Evolutionary conservation across 1,140 invertebrate species (phyloP), one percentile per base, ranked within the genome.

Genomic region (Danaus plexippus): DNA sequence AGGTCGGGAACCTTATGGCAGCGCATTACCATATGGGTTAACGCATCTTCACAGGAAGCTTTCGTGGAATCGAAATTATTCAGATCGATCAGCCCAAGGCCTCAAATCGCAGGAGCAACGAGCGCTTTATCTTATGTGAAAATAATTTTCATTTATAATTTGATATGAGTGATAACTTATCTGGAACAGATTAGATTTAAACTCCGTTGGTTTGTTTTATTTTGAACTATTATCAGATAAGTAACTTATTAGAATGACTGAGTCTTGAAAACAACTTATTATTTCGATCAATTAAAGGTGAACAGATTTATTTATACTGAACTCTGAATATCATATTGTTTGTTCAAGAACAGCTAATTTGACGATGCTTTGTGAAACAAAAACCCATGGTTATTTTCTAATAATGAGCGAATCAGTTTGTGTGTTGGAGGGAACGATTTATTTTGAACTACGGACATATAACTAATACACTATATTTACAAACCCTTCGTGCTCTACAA

Each of bases 1-100:
- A 69, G 77, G 75, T 74, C 73, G 73, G 69, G 71, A 71, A 77
- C 75, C 71, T 71, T 76, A 76, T 76, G 66, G 59, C 55, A 53
- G 59, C 61, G 59, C 61, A 57, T 64, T 59, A 61, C 57, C 59
- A 63, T 66, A 68, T 69, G 61, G 54, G 54, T 63, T 61, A 56
- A 65, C 52, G 55, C 52, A 59, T 63, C 53, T 63, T 47, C 49
- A 47, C 32, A 59, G 59, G 52, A 47, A 54, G 47, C 51, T 59
- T 59, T 59, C 57, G 52, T n/a, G 7, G 57, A 59, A 59, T 42
- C 51, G 43, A 42, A 50, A 54, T 45, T 49, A 40, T 43, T 40
- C 12, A 49, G 47, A 13, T 18, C n/a, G 11, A 22, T 41, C 22
- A 7, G 22, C 22, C 22, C 22, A 32, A 32, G 22, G 22, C 22